phyloP scores from a whole-genome alignment of 2,797 vertebrate genomes.

The Centropyge bicolor region DNA sequence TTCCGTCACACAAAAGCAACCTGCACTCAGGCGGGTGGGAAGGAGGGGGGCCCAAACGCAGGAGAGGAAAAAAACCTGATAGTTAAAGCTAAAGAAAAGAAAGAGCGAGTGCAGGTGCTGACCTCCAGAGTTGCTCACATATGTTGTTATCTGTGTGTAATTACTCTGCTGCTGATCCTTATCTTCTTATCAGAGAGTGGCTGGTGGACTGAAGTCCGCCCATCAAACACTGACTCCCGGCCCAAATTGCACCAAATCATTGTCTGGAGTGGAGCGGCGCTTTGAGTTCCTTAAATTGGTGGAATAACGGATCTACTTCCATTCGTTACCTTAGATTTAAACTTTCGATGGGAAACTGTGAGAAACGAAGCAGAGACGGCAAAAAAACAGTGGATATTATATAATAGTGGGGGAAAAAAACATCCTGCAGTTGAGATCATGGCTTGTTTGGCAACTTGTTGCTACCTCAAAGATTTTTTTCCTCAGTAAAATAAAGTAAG shows the following conservation, averaged over 20 bases:
- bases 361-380: constrained; percentile 45
- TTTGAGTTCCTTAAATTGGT: constrained; percentile 60
- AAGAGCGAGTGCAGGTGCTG: constrained; percentile 83
- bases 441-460: constrained; percentile 8
- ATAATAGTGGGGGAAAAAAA: neutral
- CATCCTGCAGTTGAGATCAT: neutral
- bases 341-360: constrained; percentile 59
- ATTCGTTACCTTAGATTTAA: constrained; percentile 63
- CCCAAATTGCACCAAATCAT: constrained; percentile 79
- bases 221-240: constrained; percentile 63
- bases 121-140: constrained; percentile 83
- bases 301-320: constrained; percentile 60
- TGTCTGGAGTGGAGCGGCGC: constrained; percentile 52
- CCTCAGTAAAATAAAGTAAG: constrained; percentile 5
- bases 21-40: constrained; percentile 57
- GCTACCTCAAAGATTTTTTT: neutral
- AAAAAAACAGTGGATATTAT: neutral
- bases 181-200: constrained; percentile 82
- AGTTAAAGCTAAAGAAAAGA: constrained; percentile 65
- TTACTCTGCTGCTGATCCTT: constrained; percentile 82
- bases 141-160: constrained; percentile 83
- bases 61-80: constrained; percentile 25
- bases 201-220: constrained; percentile 70
- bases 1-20: constrained; percentile 79
- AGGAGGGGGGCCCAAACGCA: constrained; percentile 31